phyloP scores from a whole-genome alignment of 2,888 invertebrate species.

The Rhodophaea formosa region DNA sequence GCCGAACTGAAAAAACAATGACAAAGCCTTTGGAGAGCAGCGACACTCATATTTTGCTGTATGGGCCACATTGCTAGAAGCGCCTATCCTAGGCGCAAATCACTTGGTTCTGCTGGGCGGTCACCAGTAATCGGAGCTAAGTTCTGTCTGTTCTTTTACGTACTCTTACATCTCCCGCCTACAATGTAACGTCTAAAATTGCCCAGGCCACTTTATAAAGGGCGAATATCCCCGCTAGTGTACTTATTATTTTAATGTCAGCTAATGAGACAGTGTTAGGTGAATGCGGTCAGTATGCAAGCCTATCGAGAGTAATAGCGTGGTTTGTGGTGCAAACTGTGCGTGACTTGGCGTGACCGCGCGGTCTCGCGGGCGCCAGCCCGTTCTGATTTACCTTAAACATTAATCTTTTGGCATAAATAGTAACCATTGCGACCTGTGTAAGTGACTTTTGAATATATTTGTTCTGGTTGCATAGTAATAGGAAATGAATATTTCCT shows the following conservation, averaged over 20 bases:
- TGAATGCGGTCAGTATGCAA: constrained; percentile 56
- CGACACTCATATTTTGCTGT: no score
- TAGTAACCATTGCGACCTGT: constrained; percentile 48
- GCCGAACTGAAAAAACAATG: no score
- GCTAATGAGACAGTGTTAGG: constrained; percentile 59
- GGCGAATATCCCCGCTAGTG: constrained; percentile 35
- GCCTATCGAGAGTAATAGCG: constrained; percentile 58
- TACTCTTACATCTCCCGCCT: background rate
- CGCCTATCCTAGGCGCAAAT: no score
- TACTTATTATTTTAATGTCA: constrained; percentile 64
- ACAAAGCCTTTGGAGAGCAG: no score
- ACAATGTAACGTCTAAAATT: background rate
- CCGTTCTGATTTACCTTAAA: constrained; percentile 32
- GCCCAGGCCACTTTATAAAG: constrained; percentile 1
- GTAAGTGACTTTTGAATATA: constrained; percentile 51
- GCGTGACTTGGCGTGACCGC: constrained; percentile 48
- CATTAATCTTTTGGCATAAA: constrained; percentile 60
- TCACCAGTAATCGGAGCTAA: no score
- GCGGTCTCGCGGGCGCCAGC: constrained; percentile 22
- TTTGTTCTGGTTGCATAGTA: background rate
- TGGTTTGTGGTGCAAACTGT: constrained; percentile 53
- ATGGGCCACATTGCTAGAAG: no score
- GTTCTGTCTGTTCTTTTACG: no score
- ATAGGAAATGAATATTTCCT: background rate
- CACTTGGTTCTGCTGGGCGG: no score